A percentile compares a stretch with the other conserved stretches of the same genome.
Evolutionary conservation across 2,888 invertebrate species (phyloP).

Genomic region (Globia sparganii): DNA sequence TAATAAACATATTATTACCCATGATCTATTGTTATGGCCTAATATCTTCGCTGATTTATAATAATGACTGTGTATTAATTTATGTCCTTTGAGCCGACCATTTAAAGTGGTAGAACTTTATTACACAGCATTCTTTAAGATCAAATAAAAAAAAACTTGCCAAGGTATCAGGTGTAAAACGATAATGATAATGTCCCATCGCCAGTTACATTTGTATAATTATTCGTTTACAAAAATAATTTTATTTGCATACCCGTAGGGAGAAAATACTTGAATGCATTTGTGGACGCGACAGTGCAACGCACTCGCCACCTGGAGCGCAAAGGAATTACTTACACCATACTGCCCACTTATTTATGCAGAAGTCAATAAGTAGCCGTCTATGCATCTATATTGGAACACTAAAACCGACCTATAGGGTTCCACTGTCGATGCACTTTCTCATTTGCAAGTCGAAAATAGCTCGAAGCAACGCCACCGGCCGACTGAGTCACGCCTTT

Average conservation of each 20-base stretch:
- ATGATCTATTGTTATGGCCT: conserved; percentile 40
- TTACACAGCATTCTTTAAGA: conserved; percentile 30
- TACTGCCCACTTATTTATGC: conserved; percentile 47
- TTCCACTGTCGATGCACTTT: conserved; percentile 81
- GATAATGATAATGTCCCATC: conserved; percentile 27
- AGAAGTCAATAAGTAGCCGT: conserved; percentile 57
- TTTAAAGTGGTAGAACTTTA: conserved; percentile 33
- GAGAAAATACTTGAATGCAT: conserved; percentile 36
- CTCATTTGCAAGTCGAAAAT: conserved; percentile 88
- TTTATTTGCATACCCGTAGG: neutral
- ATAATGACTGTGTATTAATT: conserved; percentile 33
- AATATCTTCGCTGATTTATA: conserved; percentile 37
- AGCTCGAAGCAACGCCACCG: conserved; percentile 75
- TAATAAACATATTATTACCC: conserved; percentile 42
- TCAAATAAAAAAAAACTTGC: conserved; percentile 15
- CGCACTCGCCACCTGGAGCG: conserved; percentile 66
- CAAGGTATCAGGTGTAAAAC: conserved; percentile 32
- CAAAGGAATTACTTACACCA: conserved; percentile 47
- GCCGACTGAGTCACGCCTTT: conserved; percentile 82
- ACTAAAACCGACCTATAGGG: conserved; percentile 59
- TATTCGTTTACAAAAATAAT: conserved; percentile 22
- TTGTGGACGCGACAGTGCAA: conserved; percentile 59
- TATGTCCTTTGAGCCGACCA: conserved; percentile 21
- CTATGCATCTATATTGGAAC: conserved; percentile 54
- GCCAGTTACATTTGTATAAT: conserved; percentile 31